Percentiles rank a stretch among this genome's conserved stretches.
phyloP scores from a whole-genome alignment of 2,888 invertebrate species.

The Drosophila pegasa region DNA sequence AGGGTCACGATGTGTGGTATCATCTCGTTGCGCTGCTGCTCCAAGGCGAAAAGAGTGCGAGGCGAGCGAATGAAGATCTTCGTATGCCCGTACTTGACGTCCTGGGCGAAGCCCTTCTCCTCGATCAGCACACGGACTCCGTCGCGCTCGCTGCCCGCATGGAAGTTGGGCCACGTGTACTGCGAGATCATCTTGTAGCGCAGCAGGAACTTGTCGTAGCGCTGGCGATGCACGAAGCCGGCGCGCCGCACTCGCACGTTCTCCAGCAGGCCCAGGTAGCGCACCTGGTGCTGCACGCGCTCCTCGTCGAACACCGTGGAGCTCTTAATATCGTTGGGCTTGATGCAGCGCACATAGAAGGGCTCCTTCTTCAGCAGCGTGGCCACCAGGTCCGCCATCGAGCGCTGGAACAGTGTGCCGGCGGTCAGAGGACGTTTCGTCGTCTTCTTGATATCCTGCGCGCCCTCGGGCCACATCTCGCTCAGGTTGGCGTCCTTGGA shows the following conservation, averaged over 20 bases:
- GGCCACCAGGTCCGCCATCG: constrained; percentile 95
- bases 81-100: constrained; percentile 97
- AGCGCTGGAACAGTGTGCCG: constrained; percentile 96
- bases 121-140: constrained; percentile 94
- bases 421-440: constrained; percentile 98
- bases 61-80: constrained; percentile 98
- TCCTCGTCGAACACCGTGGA: constrained; percentile 94
- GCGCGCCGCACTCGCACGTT: constrained; percentile 98
- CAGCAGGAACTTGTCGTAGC: constrained; percentile 96
- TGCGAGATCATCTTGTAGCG: constrained; percentile 98
- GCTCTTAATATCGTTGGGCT: constrained; percentile 97
- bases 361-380: constrained; percentile 97
- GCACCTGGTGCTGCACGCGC: constrained; percentile 86
- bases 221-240: constrained; percentile 98
- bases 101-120: constrained; percentile 90
- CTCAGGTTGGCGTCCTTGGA: constrained; percentile 92
- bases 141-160: constrained; percentile 90
- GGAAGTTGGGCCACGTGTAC: constrained; percentile 98
- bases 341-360: constrained; percentile 98
- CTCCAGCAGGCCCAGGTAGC: constrained; percentile 96
- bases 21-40: constrained; percentile 93
- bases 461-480: constrained; percentile 98
- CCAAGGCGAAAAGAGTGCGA: constrained; percentile 94
- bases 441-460: constrained; percentile 94
- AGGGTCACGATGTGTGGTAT: constrained; percentile 96